Percentiles rank a stretch among this genome's conserved stretches.
Conservation (phyloP, 2,797 vertebrate species). For the Tragelaphus oryx region DNA sequence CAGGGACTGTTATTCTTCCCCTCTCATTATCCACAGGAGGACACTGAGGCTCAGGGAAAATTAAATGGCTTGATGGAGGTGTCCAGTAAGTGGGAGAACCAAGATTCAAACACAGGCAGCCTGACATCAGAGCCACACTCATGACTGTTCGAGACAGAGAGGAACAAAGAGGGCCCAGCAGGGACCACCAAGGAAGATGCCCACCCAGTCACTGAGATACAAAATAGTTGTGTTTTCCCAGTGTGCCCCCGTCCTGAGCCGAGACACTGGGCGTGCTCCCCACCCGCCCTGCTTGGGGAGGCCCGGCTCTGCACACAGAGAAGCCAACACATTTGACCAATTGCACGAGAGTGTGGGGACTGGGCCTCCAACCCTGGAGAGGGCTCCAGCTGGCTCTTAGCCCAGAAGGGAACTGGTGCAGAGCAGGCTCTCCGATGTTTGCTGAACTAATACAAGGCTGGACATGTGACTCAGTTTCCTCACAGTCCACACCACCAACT, state of each 20-base stretch:
- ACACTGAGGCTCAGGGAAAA: neutral
- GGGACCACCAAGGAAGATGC: neutral
- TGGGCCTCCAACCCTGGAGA: neutral
- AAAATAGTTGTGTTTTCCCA: neutral
- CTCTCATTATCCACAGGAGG: neutral
- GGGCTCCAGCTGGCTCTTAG: neutral
- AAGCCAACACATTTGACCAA: neutral
- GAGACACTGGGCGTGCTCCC: neutral
- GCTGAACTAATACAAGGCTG: neutral
- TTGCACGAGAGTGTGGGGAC: neutral
- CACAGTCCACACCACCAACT: neutral
- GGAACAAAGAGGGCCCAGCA: neutral
- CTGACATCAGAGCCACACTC: neutral
- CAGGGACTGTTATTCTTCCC: neutral
- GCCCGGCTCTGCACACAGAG: neutral
- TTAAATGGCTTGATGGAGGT: neutral
- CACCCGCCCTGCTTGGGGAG: neutral
- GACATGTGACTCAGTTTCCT: slow-evolving; percentile 2
- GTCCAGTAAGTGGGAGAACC: neutral
- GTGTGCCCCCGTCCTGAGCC: neutral
- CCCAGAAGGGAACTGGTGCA: neutral
- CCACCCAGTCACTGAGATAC: neutral
- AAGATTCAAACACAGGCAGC: neutral
- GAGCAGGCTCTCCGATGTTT: neutral
- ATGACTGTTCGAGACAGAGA: neutral